These are phyloP conservation scores for Felis chaus DNA, from an alignment of 2,113 vertebrate species.

Conservation along the genomic window DNA sequence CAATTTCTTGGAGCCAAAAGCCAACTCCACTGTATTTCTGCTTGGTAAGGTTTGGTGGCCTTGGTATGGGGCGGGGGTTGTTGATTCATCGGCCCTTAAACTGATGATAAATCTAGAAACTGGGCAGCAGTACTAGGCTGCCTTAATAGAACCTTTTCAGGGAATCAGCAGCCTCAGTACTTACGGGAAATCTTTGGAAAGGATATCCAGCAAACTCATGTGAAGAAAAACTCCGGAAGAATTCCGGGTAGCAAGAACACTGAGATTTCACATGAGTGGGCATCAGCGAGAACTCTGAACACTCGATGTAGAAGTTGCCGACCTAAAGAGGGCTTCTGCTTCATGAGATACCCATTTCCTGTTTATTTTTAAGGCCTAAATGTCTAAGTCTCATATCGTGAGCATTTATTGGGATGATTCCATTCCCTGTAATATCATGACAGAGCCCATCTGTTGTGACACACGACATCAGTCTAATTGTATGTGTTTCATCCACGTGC, in stretches of 20 bases:
- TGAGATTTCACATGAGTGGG: fast-evolving
- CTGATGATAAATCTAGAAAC: conserved; percentile 58
- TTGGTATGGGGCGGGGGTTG: background rate
- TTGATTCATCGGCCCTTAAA: conserved; percentile 59
- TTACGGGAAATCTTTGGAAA: background rate
- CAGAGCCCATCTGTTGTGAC: background rate
- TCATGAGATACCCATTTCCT: background rate
- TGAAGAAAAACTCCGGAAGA: background rate
- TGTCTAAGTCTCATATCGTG: background rate
- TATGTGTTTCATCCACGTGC: background rate
- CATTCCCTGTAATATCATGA: fast-evolving
- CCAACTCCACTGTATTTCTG: conserved; percentile 50
- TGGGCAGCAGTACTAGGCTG: background rate
- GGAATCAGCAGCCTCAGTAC: background rate
- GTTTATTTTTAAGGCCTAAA: background rate
- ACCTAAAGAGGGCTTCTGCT: background rate
- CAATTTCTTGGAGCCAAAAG: conserved; percentile 4
- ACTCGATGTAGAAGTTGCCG: fast-evolving
- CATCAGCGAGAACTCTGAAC: background rate
- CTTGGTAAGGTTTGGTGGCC: conserved; percentile 71
- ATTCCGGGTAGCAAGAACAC: fast-evolving
- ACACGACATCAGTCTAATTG: background rate
- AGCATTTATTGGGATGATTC: background rate
- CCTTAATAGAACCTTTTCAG: background rate
- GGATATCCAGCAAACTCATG: background rate